Evolutionary conservation across 2,113 vertebrate species (phyloP).

Genomic region (Alectura lathami): DNA sequence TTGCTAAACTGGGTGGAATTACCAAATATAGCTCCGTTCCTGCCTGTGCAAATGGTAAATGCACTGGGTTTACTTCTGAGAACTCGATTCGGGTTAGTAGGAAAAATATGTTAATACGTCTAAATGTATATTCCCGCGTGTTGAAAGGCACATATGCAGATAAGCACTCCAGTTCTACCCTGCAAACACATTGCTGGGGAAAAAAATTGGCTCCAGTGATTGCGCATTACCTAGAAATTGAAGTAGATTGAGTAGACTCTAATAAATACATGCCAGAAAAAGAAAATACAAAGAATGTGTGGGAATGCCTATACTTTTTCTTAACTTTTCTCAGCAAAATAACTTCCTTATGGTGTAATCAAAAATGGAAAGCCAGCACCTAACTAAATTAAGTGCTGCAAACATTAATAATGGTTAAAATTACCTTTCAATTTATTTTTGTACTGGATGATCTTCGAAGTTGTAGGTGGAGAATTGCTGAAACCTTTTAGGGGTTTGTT

Average conservation of each 20-base stretch:
- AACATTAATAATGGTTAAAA: constrained; percentile 31
- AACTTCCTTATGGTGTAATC: constrained; percentile 53
- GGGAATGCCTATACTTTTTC: constrained; percentile 49
- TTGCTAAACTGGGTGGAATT: background rate
- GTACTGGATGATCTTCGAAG: constrained; percentile 14
- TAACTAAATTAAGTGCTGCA: constrained; percentile 26
- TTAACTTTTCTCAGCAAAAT: constrained; percentile 38
- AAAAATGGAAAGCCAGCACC: constrained; percentile 28
- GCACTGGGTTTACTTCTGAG: background rate
- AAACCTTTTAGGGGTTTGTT: constrained; percentile 10
- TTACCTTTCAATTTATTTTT: constrained; percentile 43
- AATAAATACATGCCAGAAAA: constrained; percentile 31
- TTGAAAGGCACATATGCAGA: background rate
- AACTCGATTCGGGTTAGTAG: rapidly evolving
- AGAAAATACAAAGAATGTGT: constrained; percentile 38
- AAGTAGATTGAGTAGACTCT: background rate
- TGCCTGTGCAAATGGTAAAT: background rate
- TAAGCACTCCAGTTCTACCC: background rate
- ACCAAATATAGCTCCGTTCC: background rate
- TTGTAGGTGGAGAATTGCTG: background rate
- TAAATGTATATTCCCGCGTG: background rate
- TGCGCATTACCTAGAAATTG: background rate
- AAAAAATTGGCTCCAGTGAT: background rate
- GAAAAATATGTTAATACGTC: too few species aligned
- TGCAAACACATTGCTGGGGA: background rate